Percentiles rank a stretch among this genome's conserved stretches.
Conservation (phyloP, 2,113 vertebrate species). For the Speoplatyrhinus poulsoni region DNA sequence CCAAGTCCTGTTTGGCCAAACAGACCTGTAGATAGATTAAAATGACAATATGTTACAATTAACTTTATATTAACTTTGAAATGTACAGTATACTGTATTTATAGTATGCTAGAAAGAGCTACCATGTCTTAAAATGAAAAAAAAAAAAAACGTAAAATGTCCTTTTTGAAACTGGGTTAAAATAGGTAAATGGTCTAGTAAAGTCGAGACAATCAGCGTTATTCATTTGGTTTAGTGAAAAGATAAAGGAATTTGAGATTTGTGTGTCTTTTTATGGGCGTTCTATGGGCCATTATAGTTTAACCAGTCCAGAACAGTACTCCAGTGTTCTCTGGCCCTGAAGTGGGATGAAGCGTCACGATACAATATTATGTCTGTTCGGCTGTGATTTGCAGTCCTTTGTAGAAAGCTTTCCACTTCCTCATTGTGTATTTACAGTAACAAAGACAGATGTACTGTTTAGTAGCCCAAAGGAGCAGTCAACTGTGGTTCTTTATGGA, state of each 20-base stretch:
- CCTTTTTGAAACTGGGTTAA: conserved; percentile 52
- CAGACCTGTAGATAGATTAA: neutral
- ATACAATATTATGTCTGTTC: conserved; percentile 75
- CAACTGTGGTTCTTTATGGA: conserved; percentile 1
- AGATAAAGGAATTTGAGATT: conserved; percentile 68
- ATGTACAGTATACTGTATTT: neutral
- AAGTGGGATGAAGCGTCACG: conserved; percentile 71
- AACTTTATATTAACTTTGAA: neutral
- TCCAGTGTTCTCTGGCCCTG: conserved; percentile 69
- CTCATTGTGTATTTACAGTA: conserved; percentile 64
- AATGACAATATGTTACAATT: neutral
- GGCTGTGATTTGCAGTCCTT: conserved; percentile 58
- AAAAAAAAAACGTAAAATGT: neutral
- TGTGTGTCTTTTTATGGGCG: conserved; percentile 53
- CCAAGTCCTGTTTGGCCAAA: conserved; percentile 3
- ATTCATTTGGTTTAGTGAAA: conserved; percentile 68
- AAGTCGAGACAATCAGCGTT: conserved; percentile 63
- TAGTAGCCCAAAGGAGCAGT: conserved; percentile 7
- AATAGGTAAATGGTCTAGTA: conserved; percentile 57
- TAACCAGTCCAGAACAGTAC: conserved; percentile 58
- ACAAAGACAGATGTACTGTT: conserved; percentile 43
- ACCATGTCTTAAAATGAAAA: neutral
- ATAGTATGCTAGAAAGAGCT: neutral
- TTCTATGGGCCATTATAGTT: conserved; percentile 65
- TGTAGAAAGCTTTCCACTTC: conserved; percentile 64